Evolutionary conservation across 1,140 invertebrate genomes (phyloP).

Genomic region (Onthophagus taurus): DNA sequence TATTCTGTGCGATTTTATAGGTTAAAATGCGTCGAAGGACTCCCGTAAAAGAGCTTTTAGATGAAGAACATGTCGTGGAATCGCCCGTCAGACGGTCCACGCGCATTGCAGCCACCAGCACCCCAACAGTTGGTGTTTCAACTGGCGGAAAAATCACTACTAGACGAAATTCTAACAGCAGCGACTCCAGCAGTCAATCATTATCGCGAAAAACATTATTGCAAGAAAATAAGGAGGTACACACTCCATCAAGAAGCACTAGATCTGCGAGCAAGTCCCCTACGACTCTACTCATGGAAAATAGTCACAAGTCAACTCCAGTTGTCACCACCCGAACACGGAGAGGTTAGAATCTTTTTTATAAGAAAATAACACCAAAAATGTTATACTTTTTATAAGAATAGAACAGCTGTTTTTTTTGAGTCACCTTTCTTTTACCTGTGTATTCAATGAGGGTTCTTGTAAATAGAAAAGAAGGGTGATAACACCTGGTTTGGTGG

Average conservation of each 20-base stretch:
- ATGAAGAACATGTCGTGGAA: constrained; percentile 1
- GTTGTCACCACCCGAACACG: not conserved
- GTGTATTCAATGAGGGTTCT: too few relatives aligned
- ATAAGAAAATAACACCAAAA: too few relatives aligned
- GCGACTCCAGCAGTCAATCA: not conserved
- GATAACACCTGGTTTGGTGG: too few relatives aligned
- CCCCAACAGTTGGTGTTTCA: too few relatives aligned
- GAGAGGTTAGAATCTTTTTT: constrained; percentile 4
- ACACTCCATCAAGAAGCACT: not conserved
- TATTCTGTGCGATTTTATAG: too few relatives aligned
- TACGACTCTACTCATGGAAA: not conserved
- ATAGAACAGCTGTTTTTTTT: too few relatives aligned
- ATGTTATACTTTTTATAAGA: too few relatives aligned
- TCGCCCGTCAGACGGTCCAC: constrained; percentile 1
- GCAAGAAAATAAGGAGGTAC: not conserved
- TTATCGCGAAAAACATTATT: not conserved
- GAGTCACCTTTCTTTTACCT: too few relatives aligned
- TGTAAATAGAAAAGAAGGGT: too few relatives aligned
- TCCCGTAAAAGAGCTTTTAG: constrained; percentile 1
- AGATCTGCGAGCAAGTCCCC: constrained; percentile 12
- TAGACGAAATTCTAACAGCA: constrained; percentile 2
- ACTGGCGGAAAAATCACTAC: not conserved
- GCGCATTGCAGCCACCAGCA: constrained; percentile 6
- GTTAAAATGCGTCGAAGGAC: constrained; percentile 5
- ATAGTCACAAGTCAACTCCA: not conserved